Base-by-base conservation (phyloP, 2,113 vertebrate genomes). In the Callospermophilus lateralis region DNA sequence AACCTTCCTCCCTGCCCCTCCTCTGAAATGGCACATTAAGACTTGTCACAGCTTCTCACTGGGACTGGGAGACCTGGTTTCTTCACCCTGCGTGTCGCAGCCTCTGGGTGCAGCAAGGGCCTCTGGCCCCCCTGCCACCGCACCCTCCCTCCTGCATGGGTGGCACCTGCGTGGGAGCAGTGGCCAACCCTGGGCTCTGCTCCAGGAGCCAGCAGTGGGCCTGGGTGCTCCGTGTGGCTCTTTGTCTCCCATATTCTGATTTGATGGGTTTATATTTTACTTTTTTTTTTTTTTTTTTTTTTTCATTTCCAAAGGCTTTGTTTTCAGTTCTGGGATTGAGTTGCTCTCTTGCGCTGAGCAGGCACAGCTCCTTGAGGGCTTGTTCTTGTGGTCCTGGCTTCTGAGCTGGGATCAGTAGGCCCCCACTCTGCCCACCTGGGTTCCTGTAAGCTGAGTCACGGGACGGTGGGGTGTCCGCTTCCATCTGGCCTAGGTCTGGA, bases 21-120 rank as follows among this genome's bases (percentile, higher is more conserved):
- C 97, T 98, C 97, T 94, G 99, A 99, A 98, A 99, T 98, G 99
- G 99, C 99, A 99, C 99, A 99, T 99, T 98, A 99, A 98, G 99
- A 99, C 98, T 98, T 98, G 98, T 98, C 98, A 99, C 99, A 98
- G 99, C 99, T 99, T 99, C 98, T 98, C 97, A 97, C 96, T 99
- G 99, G 99, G 99, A 99, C 98, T 98, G 99, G 98, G 98, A 98
- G 98, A 98, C 99, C 99, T 90, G 8, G 84, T 97, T 98, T 98
- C 97, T 98, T 97, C 97, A 92, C 98, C 98, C 98, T 96, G 98
- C 96, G 74, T 98, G 97, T 98, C 96, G 96, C 97, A 98, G 96
- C 98, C 97, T 98, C 72, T 28, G 45, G 32, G 39, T 65, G 37
- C 37, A 20, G 58, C 80, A 37, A 8, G 80, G 63, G 37, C 58